Evolutionary conservation across 2,888 invertebrate species (phyloP), one percentile per base, ranked within the genome.

Genomic region (Ptilodon capucinus): DNA sequence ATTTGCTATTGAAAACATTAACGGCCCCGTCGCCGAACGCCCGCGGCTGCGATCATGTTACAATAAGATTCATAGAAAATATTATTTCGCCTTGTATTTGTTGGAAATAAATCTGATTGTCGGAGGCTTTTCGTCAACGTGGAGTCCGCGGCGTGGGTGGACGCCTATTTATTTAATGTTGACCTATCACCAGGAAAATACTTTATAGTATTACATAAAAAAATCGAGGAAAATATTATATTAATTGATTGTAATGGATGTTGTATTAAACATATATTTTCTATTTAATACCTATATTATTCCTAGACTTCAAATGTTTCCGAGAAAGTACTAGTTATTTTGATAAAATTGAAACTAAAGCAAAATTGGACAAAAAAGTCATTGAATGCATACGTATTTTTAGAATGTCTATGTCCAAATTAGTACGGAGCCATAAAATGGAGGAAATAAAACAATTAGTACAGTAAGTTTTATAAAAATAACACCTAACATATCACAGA

Each of bases 41-140:
- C 36, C 11, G 11, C 19, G 36, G 36, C 36, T 8, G 18, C 19
- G 18, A 36, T 36, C 7, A 4, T n/a, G 32, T 14, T 38, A 40
- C 25, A 25, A 40, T 7, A 23, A 9, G 7, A 25, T 25, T 25
- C 23, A 16, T 25, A 8, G 25, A 25, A 40, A 40, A 40, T 40
- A 40, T 40, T 13, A 40, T 40, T 40, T 23, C 25, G 16, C n/a
- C 14, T 16, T 25, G n/a, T 38, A 38, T 38, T 38, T 38, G 19
- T 38, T 19, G 38, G 38, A 19, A 16, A 40, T 16, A 40, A 40
- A 40, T 40, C 25, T 40, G 25, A 40, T 40, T 23, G 25, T 25
- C 23, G 40, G 16, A 35, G 38, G 38, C 38, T 40, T 40, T 40
- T 25, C 23, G 40, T 40, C 19, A 16, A 25, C 16, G 25, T 17